These are phyloP conservation scores for Chymomyza fuscimana DNA, from an alignment of 2,888 invertebrate genomes.

Conservation along the genomic window DNA sequence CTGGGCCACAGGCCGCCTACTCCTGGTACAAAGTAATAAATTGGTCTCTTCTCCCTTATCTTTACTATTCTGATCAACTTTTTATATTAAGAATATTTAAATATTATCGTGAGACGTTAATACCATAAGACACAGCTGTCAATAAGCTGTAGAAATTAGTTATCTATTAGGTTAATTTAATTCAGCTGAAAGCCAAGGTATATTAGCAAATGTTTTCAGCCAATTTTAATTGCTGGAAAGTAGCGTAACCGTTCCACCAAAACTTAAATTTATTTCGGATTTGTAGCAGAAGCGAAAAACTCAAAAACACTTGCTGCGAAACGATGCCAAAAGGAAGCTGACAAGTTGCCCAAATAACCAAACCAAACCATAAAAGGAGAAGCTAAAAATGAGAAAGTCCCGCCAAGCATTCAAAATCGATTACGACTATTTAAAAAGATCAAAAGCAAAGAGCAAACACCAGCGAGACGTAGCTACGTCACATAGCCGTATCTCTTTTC, in stretches of 20 bases:
- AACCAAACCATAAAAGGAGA: constrained; percentile 32
- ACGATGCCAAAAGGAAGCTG: constrained; percentile 76
- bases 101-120: too few species aligned
- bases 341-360: constrained; percentile 67
- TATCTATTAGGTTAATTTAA: background rate
- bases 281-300: constrained; percentile 43
- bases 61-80: too few species aligned
- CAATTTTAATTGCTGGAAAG: constrained; percentile 38
- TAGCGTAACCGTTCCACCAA: constrained; percentile 66
- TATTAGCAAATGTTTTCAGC: constrained; percentile 40
- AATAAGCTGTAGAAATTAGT: background rate
- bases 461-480: constrained; percentile 6
- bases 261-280: constrained; percentile 31
- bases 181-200: background rate
- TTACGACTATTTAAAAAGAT: constrained; percentile 67
- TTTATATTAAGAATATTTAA: too few species aligned
- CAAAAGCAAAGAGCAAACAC: constrained; percentile 46
- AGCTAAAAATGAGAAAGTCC: constrained; percentile 49
- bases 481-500: background rate
- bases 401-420: constrained; percentile 77
- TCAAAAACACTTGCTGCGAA: constrained; percentile 66
- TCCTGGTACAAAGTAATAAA: too few species aligned
- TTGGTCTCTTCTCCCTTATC: too few species aligned
- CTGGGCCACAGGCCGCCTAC: too few species aligned
- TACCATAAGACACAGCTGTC: background rate